phyloP scores from a whole-genome alignment of 2,888 invertebrate genomes.

The Lamellibrachia columna region DNA sequence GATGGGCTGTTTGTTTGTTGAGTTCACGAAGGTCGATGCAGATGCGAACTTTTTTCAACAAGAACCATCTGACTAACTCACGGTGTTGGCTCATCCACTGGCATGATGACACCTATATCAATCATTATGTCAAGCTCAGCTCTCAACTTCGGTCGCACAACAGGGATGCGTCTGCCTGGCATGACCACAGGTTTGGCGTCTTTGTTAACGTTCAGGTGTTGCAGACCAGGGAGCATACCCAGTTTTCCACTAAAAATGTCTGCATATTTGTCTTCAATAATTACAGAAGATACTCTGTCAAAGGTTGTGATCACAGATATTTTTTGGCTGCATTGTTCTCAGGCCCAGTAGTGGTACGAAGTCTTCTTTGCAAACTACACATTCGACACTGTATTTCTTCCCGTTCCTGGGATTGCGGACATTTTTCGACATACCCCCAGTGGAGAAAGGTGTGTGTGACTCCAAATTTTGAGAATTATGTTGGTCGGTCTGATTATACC shows the following conservation, averaged over 20 bases:
- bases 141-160: conserved; percentile 31
- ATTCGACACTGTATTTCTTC: conserved; percentile 32
- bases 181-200: conserved; percentile 28
- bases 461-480: conserved; percentile 26
- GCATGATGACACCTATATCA: conserved; percentile 32
- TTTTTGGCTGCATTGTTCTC: conserved; percentile 29
- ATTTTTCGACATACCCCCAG: conserved; percentile 2
- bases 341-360: conserved; percentile 29
- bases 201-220: conserved; percentile 23
- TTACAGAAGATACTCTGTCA: conserved; percentile 8
- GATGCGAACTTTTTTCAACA: conserved; percentile 38
- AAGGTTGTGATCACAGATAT: conserved; percentile 32
- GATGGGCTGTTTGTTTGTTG: conserved; percentile 39
- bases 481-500: neutral
- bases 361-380: conserved; percentile 29
- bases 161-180: conserved; percentile 26
- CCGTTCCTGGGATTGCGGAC: conserved; percentile 28
- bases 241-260: conserved; percentile 25
- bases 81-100: conserved; percentile 38
- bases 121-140: conserved; percentile 36
- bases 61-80: conserved; percentile 42
- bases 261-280: conserved; percentile 17
- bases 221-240: conserved; percentile 18
- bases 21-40: conserved; percentile 43
- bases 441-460: conserved; percentile 6